A percentile compares a stretch with the other conserved stretches of the same genome.
Conservation (phyloP, 2,113 vertebrate genomes). For the Syngnathus scovelli region DNA sequence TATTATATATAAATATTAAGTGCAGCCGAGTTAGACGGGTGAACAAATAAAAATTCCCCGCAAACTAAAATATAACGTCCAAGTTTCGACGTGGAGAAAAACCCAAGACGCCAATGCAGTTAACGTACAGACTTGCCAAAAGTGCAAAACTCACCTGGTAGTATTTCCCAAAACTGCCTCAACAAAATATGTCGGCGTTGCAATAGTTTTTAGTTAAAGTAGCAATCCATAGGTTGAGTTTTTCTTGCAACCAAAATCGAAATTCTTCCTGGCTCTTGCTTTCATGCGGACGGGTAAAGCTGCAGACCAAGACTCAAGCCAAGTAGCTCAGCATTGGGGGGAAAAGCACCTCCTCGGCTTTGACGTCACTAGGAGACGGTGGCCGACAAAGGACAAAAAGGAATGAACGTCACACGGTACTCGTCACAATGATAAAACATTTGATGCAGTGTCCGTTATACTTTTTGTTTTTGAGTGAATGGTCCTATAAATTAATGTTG, state of each 20-base stretch:
- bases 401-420: background rate
- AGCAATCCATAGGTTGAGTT: background rate
- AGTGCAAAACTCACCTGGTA: background rate
- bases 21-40: too few species aligned
- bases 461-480: background rate
- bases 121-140: too few species aligned
- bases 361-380: background rate
- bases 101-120: too few species aligned
- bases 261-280: too few species aligned
- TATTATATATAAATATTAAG: background rate
- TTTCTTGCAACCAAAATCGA: background rate
- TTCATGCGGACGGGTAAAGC: too few species aligned
- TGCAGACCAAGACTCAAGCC: too few species aligned
- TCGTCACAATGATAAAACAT: background rate
- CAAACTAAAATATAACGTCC: background rate
- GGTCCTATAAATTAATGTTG: too few species aligned
- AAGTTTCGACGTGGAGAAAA: background rate
- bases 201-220: background rate
- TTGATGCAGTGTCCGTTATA: background rate
- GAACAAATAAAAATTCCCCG: too few species aligned
- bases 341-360: too few species aligned
- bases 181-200: too few species aligned
- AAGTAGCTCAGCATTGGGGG: too few species aligned
- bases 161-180: too few species aligned
- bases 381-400: background rate